Percentiles rank a stretch among this genome's conserved stretches.
Evolutionary conservation across 2,888 invertebrate genomes (phyloP).

Genomic region (Notodromas monacha): DNA sequence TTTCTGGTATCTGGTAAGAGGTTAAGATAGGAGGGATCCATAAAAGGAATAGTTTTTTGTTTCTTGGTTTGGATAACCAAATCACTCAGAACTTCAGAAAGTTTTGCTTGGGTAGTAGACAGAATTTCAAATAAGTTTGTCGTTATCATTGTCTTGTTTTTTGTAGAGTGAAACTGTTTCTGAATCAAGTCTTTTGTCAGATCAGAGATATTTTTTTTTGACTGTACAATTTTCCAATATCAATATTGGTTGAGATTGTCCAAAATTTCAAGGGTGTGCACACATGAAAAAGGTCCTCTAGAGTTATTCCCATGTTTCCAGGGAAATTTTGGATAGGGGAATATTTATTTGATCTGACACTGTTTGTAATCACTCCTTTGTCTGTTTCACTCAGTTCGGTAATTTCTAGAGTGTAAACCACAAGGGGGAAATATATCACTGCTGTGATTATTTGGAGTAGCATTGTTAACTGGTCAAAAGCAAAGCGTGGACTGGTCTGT

Average conservation of each 20-base stretch:
- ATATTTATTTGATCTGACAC: constrained; percentile 4
- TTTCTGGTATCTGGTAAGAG: constrained; percentile 4
- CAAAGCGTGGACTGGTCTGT: constrained; percentile 4
- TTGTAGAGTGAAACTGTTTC: constrained; percentile 4
- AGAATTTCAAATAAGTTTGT: constrained; percentile 2
- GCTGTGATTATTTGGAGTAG: constrained; percentile 4
- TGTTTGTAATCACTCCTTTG: constrained; percentile 4
- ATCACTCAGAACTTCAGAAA: constrained; percentile 4
- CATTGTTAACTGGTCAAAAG: constrained; percentile 4
- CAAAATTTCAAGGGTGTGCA: constrained; percentile 4
- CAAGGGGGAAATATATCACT: constrained; percentile 4
- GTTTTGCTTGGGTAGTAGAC: constrained; percentile 2
- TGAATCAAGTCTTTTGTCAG: constrained; percentile 2
- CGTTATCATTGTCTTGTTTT: constrained; percentile 2
- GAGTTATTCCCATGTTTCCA: constrained; percentile 4
- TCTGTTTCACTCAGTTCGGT: constrained; percentile 4
- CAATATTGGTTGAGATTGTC: constrained; percentile 4
- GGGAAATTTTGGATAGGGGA: constrained; percentile 4
- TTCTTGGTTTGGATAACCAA: constrained; percentile 4
- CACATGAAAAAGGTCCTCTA: constrained; percentile 2
- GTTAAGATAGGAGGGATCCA: constrained; percentile 4
- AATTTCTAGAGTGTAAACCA: constrained; percentile 4
- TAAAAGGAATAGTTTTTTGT: constrained; percentile 4
- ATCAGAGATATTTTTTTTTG: constrained; percentile 4
- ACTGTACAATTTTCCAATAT: constrained; percentile 4